phyloP scores from a whole-genome alignment of 2,888 invertebrate species.

The Copidosoma aretas region DNA sequence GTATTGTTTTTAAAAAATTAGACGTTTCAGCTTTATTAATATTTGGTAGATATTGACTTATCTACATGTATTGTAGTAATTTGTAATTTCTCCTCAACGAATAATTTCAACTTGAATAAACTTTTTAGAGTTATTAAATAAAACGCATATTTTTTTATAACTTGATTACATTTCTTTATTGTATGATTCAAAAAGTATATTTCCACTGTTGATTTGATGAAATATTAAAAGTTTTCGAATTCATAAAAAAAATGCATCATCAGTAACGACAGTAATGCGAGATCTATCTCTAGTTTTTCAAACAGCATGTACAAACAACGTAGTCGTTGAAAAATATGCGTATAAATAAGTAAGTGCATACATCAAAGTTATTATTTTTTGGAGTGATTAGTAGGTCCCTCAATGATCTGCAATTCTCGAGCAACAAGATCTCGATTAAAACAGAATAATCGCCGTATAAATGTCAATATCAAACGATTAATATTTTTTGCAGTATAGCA shows the following conservation, averaged over 20 bases:
- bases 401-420: constrained; percentile 23
- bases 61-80: neutral
- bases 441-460: constrained; percentile 33
- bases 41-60: neutral
- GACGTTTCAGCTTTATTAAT: constrained; percentile 10
- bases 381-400: constrained; percentile 38
- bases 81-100: constrained; percentile 1
- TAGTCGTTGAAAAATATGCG: constrained; percentile 26
- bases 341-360: constrained; percentile 35
- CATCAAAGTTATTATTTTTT: constrained; percentile 27
- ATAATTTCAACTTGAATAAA: constrained; percentile 18
- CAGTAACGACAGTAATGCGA: constrained; percentile 23
- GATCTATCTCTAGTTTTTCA: constrained; percentile 31
- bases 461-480: constrained; percentile 40
- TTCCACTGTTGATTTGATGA: constrained; percentile 22
- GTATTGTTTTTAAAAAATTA: constrained; percentile 25
- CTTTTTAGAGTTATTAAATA: constrained; percentile 19
- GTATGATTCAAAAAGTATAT: constrained; percentile 12
- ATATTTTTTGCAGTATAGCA: constrained; percentile 16
- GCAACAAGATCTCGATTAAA: constrained; percentile 11
- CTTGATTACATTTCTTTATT: constrained; percentile 17
- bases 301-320: constrained; percentile 1
- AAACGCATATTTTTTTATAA: constrained; percentile 15
- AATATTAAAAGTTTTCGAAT: constrained; percentile 34
- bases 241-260: constrained; percentile 22